phyloP scores from a whole-genome alignment of 2,113 vertebrate genomes.

The Nothobranchius furzeri region DNA sequence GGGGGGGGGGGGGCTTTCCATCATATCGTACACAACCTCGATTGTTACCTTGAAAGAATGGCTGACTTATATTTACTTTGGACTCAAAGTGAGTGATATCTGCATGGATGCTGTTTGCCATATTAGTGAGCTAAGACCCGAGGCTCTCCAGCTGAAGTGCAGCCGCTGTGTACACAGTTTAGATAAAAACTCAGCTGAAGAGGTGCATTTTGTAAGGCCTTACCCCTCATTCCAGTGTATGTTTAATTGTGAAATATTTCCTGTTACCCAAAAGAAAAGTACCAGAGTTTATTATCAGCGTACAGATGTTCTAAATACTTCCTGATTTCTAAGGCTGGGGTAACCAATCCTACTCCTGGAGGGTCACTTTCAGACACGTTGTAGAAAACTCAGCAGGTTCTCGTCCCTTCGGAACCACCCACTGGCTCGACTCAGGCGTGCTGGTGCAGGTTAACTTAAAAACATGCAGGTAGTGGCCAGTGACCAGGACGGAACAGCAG shows the following conservation, averaged over 20 bases:
- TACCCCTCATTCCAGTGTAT: conserved; percentile 47
- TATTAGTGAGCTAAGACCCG: conserved; percentile 71
- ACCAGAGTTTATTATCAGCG: no score
- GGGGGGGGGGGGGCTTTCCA: conserved; percentile 42
- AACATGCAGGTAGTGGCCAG: no score
- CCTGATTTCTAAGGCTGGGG: no score
- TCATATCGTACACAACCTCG: conserved; percentile 75
- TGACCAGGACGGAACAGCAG: no score
- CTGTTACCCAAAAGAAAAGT: conserved; percentile 3
- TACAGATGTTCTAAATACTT: no score
- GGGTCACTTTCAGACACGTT: no score
- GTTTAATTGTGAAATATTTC: conserved; percentile 75
- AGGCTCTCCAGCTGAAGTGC: conserved; percentile 74
- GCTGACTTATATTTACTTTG: conserved; percentile 73
- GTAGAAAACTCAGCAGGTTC: no score
- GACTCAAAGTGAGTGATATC: conserved; percentile 69
- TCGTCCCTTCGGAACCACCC: no score
- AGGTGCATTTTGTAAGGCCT: conserved; percentile 75
- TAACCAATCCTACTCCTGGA: no score
- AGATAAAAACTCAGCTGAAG: conserved; percentile 76
- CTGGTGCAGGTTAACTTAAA: no score
- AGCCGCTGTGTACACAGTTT: conserved; percentile 69
- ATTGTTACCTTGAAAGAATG: conserved; percentile 78
- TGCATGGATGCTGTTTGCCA: conserved; percentile 64
- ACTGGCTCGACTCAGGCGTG: no score